A percentile compares a stretch with the other conserved stretches of the same genome.
phyloP scores from a whole-genome alignment of 2,888 invertebrate species.

The Ophion costatus region DNA sequence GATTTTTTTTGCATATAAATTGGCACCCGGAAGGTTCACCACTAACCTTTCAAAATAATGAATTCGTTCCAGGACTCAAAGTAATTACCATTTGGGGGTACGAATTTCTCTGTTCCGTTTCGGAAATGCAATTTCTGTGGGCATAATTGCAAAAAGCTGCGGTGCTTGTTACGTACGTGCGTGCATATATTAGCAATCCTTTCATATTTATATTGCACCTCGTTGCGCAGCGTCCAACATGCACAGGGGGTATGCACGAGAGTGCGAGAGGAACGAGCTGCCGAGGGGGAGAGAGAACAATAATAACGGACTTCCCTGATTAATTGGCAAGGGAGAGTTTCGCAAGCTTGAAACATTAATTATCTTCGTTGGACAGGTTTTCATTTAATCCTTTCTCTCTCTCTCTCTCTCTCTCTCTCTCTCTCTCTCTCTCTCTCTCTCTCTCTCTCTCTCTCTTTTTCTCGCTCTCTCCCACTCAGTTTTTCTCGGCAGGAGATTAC shows the following conservation, averaged over 20 bases:
- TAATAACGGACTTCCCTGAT: constrained; percentile 66
- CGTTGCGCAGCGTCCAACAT: constrained; percentile 57
- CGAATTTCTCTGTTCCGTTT: background rate
- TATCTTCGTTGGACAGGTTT: constrained; percentile 72
- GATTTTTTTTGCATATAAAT: background rate
- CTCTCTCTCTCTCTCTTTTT: constrained; percentile 31
- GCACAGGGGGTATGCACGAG: background rate
- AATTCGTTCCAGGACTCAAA: background rate
- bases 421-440: constrained; percentile 34
- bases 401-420: constrained; percentile 25
- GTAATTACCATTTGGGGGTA: background rate
- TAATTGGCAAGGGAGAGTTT: constrained; percentile 70
- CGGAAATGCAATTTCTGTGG: background rate
- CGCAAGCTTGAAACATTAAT: constrained; percentile 69
- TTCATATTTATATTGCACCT: constrained; percentile 58
- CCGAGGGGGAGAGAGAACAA: constrained; percentile 34
- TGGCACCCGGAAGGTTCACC: background rate
- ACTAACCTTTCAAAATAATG: background rate
- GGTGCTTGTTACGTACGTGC: background rate
- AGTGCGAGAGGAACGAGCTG: background rate
- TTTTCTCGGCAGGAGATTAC: constrained; percentile 71
- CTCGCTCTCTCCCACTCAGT: too few species aligned
- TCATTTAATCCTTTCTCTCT: constrained; percentile 66
- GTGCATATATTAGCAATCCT: background rate
- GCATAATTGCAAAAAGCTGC: background rate